Evolutionary conservation across 2,113 vertebrate genomes (phyloP), one percentile per base, ranked within the genome.

Genomic region (Hyperoodon ampullatus): DNA sequence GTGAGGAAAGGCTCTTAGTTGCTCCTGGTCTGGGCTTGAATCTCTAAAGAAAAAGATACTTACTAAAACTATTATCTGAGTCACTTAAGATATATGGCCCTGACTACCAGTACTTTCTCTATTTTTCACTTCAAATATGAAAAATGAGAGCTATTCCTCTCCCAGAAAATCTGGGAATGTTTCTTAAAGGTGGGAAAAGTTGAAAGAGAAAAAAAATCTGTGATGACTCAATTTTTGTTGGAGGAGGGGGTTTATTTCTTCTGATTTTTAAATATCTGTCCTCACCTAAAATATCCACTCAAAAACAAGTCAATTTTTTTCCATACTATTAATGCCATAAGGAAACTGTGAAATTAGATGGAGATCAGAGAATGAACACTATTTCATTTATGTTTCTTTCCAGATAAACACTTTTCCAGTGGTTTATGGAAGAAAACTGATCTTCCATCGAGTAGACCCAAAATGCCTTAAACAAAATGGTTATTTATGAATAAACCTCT

Each of bases 401-500:
- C 21, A 72, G 42, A 93, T 85, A 90, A 98, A 93, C 80, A 0
- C 8, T 97, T 94, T 86, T 97, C 35, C 9, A 75, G 68, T 55
- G 66, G 66, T 70, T 96, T 88, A 74, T 60, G 88, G 7, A 77
- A 92, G 55, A 24, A 98, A 98, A 96, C 68, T 90, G 95, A 95
- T n/a, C 47, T 97, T 81, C 68, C 63, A 94, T 58, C 15, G 50
- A 96, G 83, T 33, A 90, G 26, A 94, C 39, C 55, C 71, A 88
- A 85, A 86, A 60, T 63, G 8, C n/a, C 42, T 97, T 97, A 93
- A 96, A 94, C 81, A 33, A 97, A 98, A 97, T 93, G n/a, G 90
- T 93, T 97, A 98, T 95, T 97, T 98, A 95, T 71, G 55, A 97
- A 98, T 90, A 97, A 98, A 96, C 5, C 26, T 97, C 92, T 96